Conservation (phyloP, 2,113 vertebrate genomes). For the Istiophorus platypterus region DNA sequence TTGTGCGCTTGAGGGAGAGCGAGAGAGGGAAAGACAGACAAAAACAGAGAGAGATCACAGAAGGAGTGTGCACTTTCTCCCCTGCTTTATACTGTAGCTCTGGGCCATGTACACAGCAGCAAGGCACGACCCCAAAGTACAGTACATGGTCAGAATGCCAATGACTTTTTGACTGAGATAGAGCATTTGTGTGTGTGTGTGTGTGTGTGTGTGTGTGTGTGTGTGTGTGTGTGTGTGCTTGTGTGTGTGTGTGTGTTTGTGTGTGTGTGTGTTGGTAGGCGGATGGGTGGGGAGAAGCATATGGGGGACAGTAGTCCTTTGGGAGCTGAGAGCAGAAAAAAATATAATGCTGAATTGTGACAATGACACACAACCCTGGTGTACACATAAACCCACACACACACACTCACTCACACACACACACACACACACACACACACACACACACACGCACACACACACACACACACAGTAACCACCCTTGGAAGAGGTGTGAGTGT, state of each 20-base stretch:
- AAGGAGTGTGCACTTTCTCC: conserved; percentile 41
- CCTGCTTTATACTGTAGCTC: conserved; percentile 51
- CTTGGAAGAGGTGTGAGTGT: conserved; percentile 31
- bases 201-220: not conserved
- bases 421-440: not conserved
- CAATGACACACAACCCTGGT: conserved; percentile 63
- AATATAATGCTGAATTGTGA: conserved; percentile 68
- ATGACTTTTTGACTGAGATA: conserved; percentile 59
- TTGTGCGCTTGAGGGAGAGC: not conserved
- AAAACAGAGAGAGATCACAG: conserved; percentile 50
- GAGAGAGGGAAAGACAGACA: not conserved
- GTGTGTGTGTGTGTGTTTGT: conserved; percentile 29
- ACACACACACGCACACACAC: not conserved
- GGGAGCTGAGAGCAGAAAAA: conserved; percentile 67
- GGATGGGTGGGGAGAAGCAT: conserved; percentile 17
- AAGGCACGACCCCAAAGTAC: conserved; percentile 71
- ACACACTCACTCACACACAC: not conserved
- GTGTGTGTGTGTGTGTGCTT: conserved; percentile 22
- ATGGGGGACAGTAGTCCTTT: conserved; percentile 54
- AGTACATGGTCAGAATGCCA: conserved; percentile 66
- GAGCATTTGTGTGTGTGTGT: conserved; percentile 26
- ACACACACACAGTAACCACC: not conserved
- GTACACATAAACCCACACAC: not conserved
- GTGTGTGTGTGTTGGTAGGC: not conserved
- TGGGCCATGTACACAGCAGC: conserved; percentile 72